These are phyloP conservation scores for Tridacna crocea DNA, from an alignment of 2,888 invertebrate species.

Conservation along the genomic window DNA sequence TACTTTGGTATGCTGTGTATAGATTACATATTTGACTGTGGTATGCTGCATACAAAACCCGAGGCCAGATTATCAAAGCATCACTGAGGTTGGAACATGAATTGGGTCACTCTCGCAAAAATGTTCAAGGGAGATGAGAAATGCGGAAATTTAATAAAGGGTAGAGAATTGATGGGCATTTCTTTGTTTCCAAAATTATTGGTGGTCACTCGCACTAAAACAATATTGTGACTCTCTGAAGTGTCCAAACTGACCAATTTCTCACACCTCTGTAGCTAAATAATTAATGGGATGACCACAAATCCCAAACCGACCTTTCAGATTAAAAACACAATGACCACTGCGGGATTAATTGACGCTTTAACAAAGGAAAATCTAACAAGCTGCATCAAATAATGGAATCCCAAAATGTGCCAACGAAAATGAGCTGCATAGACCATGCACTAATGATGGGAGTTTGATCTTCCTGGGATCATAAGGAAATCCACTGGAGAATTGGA, in stretches of 20 bases:
- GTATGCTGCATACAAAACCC: too few species aligned
- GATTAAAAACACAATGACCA: constrained; percentile 32
- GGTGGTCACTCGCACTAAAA: constrained; percentile 24
- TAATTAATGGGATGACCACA: constrained; percentile 29
- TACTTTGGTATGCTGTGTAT: too few species aligned
- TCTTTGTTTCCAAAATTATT: constrained; percentile 19
- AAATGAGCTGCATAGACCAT: constrained; percentile 4
- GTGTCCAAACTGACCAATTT: constrained; percentile 29
- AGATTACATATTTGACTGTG: too few species aligned
- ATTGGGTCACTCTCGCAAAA: too few species aligned
- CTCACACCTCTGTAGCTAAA: constrained; percentile 27
- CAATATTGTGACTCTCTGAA: constrained; percentile 20
- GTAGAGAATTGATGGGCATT: constrained; percentile 15
- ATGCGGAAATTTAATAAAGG: constrained; percentile 24
- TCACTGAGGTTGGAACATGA: too few species aligned
- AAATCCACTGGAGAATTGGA: neutral
- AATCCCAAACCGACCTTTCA: constrained; percentile 24
- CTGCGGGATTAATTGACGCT: constrained; percentile 27
- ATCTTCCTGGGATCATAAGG: neutral
- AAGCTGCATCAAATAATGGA: constrained; percentile 22
- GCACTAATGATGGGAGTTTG: constrained; percentile 1
- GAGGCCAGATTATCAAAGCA: too few species aligned
- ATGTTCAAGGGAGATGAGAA: neutral
- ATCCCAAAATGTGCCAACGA: constrained; percentile 18
- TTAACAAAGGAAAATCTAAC: constrained; percentile 18